Evolutionary conservation across 2,888 invertebrate species (phyloP).

Genomic region (Argyresthia goedartella): DNA sequence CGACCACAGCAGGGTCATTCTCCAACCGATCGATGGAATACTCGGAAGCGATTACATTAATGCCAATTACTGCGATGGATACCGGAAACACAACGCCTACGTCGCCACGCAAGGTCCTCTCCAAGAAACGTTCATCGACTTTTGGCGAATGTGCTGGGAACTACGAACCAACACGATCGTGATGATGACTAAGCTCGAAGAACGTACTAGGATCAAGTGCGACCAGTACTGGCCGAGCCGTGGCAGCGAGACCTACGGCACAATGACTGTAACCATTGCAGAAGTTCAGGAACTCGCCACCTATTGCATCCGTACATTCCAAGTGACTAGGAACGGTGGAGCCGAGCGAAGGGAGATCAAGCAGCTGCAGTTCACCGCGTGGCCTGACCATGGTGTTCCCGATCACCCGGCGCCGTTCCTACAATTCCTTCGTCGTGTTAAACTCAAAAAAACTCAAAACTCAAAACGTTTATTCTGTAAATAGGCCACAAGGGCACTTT

Average conservation of each 20-base stretch:
- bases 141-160: constrained; percentile 99
- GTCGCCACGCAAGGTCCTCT: constrained; percentile 99
- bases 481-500: too few relatives aligned
- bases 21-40: constrained; percentile 89
- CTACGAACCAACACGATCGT: constrained; percentile 94
- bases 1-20: constrained; percentile 96
- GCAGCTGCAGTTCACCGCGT: constrained; percentile 98
- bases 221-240: constrained; percentile 98
- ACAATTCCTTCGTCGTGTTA: constrained; percentile 96
- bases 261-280: constrained; percentile 93
- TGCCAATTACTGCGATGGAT: constrained; percentile 99
- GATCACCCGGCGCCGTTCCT: constrained; percentile 99
- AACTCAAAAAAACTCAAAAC: too few relatives aligned
- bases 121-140: constrained; percentile 97
- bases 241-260: constrained; percentile 95
- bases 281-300: constrained; percentile 98
- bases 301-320: constrained; percentile 98
- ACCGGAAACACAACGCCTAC: constrained; percentile 97
- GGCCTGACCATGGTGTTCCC: constrained; percentile 99
- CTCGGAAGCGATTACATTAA: constrained; percentile 98
- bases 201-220: constrained; percentile 95
- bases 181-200: constrained; percentile 99
- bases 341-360: constrained; percentile 94
- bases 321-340: constrained; percentile 83
- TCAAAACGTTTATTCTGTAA: too few relatives aligned